Base-by-base conservation (phyloP, 2,797 vertebrate genomes). In the Premnoplex brunnescens region DNA sequence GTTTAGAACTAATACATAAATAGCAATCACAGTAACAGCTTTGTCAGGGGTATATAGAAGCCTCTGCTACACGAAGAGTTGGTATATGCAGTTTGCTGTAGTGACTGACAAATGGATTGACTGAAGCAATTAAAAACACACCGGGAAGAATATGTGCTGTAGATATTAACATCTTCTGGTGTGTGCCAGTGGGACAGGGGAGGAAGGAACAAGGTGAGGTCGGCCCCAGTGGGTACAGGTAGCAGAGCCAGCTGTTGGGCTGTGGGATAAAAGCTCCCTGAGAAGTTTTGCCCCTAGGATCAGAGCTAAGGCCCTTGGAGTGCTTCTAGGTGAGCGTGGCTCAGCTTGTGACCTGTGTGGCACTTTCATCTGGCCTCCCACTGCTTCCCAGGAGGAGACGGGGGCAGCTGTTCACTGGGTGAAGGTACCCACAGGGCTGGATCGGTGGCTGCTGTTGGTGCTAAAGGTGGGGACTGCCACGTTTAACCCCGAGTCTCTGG, bases 291-390 rank as follows among this genome's bases (percentile, higher is more conserved):
- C 73, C 51, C 10, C 3, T 12, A 17, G 43, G 10, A 90, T 56
- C 46, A 82, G 51, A 55, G 39, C 74, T 49, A 14, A 91, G 34
- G 36, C 43, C 26, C 36, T 85, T 79, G 74, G 22, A 88, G 67
- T 67, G 52, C 67, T 52, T 21, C 39, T 56, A 85, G 84, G 58
- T 87, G 89, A 92, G 52, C 0, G 4, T 82, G 58, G 63, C 55
- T 91, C 51, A 67, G 43, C 67, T 87, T 3, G 9, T 66, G 87
- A 81, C 54, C 49, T 54, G 37, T 64, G 54, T 0, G 1, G 27
- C 41, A 28, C 59, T 91, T 93, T 94, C 43, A 41, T 83, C 52
- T 55, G 6, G 52, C 21, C 83, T 80, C 62, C 32, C 78, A 69
- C 51, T 5, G 56, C 21, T 87, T 80, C 63, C 32, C 78, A 69